Base-by-base conservation (phyloP, 2,113 vertebrate species). In the Sebastes schlegelii region DNA sequence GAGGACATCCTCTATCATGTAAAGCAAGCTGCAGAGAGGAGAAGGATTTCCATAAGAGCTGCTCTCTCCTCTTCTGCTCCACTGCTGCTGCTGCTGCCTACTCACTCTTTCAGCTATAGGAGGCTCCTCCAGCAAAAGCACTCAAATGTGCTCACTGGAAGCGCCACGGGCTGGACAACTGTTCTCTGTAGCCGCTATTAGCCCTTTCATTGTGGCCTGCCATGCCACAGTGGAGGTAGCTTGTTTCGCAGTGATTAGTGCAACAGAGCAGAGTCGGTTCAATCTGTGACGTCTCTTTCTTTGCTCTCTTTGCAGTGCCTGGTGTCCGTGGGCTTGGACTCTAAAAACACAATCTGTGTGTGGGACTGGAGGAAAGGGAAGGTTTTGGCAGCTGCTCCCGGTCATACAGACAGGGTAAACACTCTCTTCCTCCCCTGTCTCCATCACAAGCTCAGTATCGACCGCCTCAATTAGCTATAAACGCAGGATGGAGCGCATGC, bases 331-430 rank as follows among this genome's bases (percentile, higher is more conserved):
- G 98, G 98, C 85, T 95, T 99, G 90, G 98, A 99, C 95, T 97
- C 98, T 0, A 99, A 99, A 96, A 99, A 99, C 94, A 98, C 97
- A 79, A 97, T 99, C 91, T 99, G 98, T 90, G 97, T 99, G 74
- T 99, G 98, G 98, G 98, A 99, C 93, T 99, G 98, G 98, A 98
- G 96, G 88, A 97, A 92, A 94, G 98, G 98, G 60, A 99, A 96
- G 89, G 95, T 99, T 89, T 93, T 99, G 74, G 98, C 98, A 77
- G 96, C 96, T 77, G 98, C 98, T 89, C 98, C 98, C 62, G 98
- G 98, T 91, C 98, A 99, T 80, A 98, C 97, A 64, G 98, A 99
- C 91, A 96, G 98, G 95, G 98, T 99, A 96, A 96, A 89, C 55
- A 43, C 71, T 86, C 89, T 80, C 54, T 63, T 83, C 82, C 61